Conservation (phyloP, 2,797 vertebrate genomes). For the Scyliorhinus canicula region DNA sequence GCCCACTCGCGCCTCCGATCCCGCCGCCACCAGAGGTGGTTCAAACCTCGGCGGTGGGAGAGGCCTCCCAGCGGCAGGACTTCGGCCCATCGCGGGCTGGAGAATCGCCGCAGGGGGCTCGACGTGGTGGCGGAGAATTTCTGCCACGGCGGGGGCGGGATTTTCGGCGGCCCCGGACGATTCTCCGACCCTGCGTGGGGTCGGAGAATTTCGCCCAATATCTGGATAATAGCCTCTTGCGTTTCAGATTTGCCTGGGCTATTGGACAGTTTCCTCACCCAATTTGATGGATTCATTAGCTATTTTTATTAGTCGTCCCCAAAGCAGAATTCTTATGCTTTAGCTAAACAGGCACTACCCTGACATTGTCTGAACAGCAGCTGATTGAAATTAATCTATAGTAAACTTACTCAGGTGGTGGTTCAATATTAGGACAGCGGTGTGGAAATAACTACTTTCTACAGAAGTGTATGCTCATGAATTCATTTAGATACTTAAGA, state of each 20-base stretch:
- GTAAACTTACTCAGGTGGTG: not conserved
- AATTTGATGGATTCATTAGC: not conserved
- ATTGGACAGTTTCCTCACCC: not conserved
- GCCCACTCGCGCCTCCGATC: too few species aligned
- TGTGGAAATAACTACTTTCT: not conserved
- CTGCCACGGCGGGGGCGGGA: too few species aligned
- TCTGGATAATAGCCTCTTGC: not conserved
- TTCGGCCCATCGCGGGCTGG: too few species aligned
- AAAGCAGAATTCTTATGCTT: not conserved
- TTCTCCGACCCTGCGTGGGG: too few species aligned
- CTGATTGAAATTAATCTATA: not conserved
- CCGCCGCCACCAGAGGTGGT: too few species aligned
- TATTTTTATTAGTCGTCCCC: not conserved
- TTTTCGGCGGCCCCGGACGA: too few species aligned
- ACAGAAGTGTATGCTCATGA: slow-evolving; percentile 3
- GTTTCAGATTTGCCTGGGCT: not conserved
- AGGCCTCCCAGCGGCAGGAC: too few species aligned
- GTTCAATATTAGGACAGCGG: not conserved
- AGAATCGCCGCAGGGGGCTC: too few species aligned
- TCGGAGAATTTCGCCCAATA: too few species aligned
- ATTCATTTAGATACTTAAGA: slow-evolving; percentile 3
- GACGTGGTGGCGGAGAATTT: too few species aligned
- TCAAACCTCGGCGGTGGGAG: too few species aligned
- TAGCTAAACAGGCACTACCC: not conserved
- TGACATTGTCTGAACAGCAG: not conserved